These are phyloP conservation scores for Stegophylla sp. DNA, from an alignment of 2,888 invertebrate genomes.

Conservation along the genomic window DNA sequence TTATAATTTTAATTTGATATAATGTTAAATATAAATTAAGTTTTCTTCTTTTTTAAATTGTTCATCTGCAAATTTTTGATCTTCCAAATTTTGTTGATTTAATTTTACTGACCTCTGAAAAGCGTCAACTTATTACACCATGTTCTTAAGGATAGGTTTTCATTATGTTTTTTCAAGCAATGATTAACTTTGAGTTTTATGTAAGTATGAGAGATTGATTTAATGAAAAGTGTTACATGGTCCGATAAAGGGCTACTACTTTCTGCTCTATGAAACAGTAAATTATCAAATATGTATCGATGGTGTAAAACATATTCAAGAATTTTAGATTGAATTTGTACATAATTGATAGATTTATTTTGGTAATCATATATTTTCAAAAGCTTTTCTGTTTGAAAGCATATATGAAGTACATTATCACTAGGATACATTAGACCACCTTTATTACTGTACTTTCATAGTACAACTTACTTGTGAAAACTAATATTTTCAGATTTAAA, in stretches of 20 bases:
- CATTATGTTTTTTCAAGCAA: conserved; percentile 1
- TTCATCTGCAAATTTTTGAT: not conserved
- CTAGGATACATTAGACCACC: not conserved
- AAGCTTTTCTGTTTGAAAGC: not conserved
- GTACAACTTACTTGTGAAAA: not conserved
- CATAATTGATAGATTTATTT: not conserved
- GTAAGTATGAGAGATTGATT: not conserved
- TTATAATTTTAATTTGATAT: too few species aligned
- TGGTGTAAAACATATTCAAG: not conserved
- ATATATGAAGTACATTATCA: not conserved
- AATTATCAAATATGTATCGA: not conserved
- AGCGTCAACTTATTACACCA: not conserved
- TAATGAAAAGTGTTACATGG: not conserved
- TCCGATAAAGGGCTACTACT: not conserved
- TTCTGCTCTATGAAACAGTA: not conserved
- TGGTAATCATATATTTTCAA: not conserved
- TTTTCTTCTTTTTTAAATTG: not conserved
- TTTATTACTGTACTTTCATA: not conserved
- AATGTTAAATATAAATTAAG: not conserved
- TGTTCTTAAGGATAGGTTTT: not conserved
- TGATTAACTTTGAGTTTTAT: not conserved
- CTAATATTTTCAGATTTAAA: not conserved
- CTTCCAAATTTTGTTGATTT: not conserved
- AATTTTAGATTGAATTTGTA: not conserved
- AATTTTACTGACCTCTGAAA: not conserved